Base-by-base conservation (phyloP, 2,888 invertebrate species). In the Drosophila parthenogenetica region DNA sequence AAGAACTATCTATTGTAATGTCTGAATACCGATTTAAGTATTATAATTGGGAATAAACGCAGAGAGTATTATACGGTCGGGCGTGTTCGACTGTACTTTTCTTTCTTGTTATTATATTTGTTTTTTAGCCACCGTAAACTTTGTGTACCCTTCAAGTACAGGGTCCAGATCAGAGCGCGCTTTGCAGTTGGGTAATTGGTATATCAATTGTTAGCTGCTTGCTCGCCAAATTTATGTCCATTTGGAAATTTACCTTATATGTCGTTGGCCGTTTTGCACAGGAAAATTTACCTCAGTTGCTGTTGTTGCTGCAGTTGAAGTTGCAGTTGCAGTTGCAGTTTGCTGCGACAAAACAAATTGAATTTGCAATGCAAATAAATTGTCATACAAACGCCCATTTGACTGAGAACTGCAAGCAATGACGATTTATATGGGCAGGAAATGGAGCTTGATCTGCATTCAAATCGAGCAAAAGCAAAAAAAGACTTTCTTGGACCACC, bases 331-430 rank as follows among this genome's bases (percentile, higher is more conserved):
- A 22, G 43, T 40, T 57, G 67, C 22, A 11, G 35, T 35, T 35
- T 35, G 42, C 17, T 25, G 49, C 25, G 13, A 67, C 48, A 53
- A 69, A 69, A 62, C 81, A 69, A 74, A 77, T 80, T 80, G 66
- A 69, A 86, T 86, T 89, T 88, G 88, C 89, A 86, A 73, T 89
- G 88, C 88, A 85, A 85, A 89, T 87, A 85, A 89, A 79, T 85
- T 82, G 82, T 70, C 85, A 73, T 69, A 62, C 53, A 67, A 85
- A 81, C 87, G 87, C 87, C 84, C 83, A 73, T 73, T 49, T 78
- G 69, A 43, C 51, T 45, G 54, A 39, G 79, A 68, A 68, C 79
- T 35, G 61, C 58, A 68, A 66, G 61, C 79, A 76, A 76, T 69
- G 60, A 62, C 60, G 49, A 74, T 79, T 74, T 70, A 66, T 82